phyloP scores from a whole-genome alignment of 2,113 vertebrate genomes.

The Megaceryle torquata region DNA sequence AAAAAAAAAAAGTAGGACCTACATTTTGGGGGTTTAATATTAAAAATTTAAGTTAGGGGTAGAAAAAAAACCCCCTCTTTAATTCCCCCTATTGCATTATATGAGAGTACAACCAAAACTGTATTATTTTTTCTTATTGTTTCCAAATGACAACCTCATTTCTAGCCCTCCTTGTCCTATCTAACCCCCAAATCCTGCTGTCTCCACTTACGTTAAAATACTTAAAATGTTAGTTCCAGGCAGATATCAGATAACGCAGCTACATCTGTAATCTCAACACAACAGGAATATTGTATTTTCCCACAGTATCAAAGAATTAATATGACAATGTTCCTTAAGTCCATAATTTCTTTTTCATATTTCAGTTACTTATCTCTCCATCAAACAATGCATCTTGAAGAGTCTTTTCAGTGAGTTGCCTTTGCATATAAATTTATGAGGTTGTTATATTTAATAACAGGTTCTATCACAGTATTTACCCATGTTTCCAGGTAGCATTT shows the following conservation, averaged over 20 bases:
- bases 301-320: not conserved
- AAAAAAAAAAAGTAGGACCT: not conserved
- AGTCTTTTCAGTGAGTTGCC: not conserved
- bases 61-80: not conserved
- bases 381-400: not conserved
- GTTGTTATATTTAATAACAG: not conserved
- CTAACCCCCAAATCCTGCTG: not conserved
- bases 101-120: not conserved
- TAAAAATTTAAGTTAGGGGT: not conserved
- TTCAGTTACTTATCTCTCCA: not conserved
- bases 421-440: not conserved
- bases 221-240: not conserved
- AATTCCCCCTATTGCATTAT: not conserved
- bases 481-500: not conserved
- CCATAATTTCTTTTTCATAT: not conserved
- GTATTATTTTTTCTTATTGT: not conserved
- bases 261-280: not conserved
- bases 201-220: not conserved
- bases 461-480: not conserved
- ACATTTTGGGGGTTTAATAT: not conserved
- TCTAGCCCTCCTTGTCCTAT: not conserved
- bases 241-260: not conserved
- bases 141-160: not conserved
- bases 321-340: not conserved
- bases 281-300: not conserved